phyloP scores from a whole-genome alignment of 2,113 vertebrate species.

The Scopus umbretta region DNA sequence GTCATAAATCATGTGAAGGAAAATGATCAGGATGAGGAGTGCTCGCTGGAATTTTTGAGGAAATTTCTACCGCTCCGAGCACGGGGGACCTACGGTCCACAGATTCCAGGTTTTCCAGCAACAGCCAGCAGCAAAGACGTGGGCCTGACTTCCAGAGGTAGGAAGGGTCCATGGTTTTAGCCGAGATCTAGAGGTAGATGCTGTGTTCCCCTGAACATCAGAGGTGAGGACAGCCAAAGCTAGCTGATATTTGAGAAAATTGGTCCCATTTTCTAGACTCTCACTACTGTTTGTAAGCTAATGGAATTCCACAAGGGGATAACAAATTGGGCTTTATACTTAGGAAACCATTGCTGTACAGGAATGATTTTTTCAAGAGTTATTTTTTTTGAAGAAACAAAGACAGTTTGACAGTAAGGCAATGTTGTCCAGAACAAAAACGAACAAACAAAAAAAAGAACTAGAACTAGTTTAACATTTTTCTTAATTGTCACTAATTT shows the following conservation, averaged over 20 bases:
- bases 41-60: background rate
- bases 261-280: background rate
- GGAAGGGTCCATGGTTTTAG: background rate
- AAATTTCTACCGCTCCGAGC: background rate
- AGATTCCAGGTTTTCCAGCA: background rate
- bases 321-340: background rate
- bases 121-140: fast-evolving
- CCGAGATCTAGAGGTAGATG: background rate
- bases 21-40: background rate
- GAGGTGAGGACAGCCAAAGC: background rate
- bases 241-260: background rate
- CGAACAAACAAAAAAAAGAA: background rate
- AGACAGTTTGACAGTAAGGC: background rate
- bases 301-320: background rate
- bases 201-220: too few relatives aligned
- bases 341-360: background rate
- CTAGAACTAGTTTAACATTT: background rate
- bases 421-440: background rate
- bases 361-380: background rate
- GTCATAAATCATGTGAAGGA: background rate
- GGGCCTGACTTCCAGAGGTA: background rate
- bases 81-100: background rate
- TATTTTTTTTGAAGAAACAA: background rate
- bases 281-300: background rate
- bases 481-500: background rate